Percentiles rank a stretch among this genome's conserved stretches.
These are phyloP conservation scores for Ormyrus labotus DNA, from an alignment of 2,888 invertebrate species.

Conservation along the genomic window DNA sequence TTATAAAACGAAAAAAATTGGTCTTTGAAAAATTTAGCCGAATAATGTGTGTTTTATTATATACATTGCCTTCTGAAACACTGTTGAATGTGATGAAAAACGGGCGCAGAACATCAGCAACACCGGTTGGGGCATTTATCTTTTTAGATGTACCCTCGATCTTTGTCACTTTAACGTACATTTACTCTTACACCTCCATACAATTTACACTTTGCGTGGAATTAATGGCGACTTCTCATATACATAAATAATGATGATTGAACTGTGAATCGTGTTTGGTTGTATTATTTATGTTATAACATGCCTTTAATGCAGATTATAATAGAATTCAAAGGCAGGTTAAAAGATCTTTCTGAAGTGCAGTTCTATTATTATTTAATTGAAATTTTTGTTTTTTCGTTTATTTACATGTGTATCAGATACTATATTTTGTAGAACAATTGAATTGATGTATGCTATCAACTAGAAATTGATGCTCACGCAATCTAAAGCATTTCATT, in stretches of 20 bases:
- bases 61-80: conserved; percentile 41
- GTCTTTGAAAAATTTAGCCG: conserved; percentile 35
- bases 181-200: conserved; percentile 5
- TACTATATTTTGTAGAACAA: conserved; percentile 19
- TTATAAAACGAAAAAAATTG: conserved; percentile 44
- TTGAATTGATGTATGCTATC: conserved; percentile 26
- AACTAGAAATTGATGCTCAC: conserved; percentile 24
- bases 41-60: conserved; percentile 47
- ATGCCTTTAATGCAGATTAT: conserved; percentile 71
- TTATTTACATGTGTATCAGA: conserved; percentile 15
- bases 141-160: conserved; percentile 40
- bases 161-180: not conserved
- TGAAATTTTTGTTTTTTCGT: conserved; percentile 20
- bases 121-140: conserved; percentile 28
- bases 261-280: conserved; percentile 70
- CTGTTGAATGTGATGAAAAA: conserved; percentile 12
- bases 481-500: conserved; percentile 10
- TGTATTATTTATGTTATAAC: conserved; percentile 70
- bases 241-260: conserved; percentile 61
- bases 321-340: conserved; percentile 67
- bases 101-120: conserved; percentile 25
- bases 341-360: conserved; percentile 35
- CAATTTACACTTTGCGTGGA: conserved; percentile 38
- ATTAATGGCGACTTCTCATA: conserved; percentile 62
- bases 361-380: conserved; percentile 25